These are phyloP conservation scores for Sterrhoptilus dennistouni DNA, from an alignment of 2,113 vertebrate species.

Conservation along the genomic window DNA sequence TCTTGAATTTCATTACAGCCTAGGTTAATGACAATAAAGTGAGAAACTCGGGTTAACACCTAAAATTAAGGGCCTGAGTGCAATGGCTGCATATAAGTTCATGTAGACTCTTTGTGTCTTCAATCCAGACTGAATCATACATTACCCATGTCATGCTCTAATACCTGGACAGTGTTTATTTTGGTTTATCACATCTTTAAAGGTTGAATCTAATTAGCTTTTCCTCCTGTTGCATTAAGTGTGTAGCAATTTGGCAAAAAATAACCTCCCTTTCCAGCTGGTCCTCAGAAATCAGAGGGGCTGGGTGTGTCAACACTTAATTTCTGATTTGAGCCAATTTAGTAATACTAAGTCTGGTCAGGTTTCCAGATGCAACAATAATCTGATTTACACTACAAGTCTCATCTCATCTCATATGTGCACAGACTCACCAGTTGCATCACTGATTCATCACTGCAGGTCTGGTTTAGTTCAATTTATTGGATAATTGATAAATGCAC, in stretches of 20 bases:
- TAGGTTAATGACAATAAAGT: background rate
- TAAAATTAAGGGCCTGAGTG: background rate
- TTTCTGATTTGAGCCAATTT: background rate
- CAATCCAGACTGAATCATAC: background rate
- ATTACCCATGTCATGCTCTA: background rate
- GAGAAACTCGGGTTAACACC: background rate
- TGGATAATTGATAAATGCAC: background rate
- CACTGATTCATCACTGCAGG: background rate
- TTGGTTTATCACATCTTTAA: background rate
- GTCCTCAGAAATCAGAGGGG: background rate
- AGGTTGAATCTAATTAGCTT: background rate
- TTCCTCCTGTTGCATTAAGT: background rate
- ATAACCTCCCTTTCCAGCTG: background rate
- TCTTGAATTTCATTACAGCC: background rate
- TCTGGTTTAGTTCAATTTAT: background rate
- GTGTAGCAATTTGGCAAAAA: background rate
- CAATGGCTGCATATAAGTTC: background rate
- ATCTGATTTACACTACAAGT: background rate
- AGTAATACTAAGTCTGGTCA: background rate
- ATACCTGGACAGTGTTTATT: background rate
- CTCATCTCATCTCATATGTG: background rate
- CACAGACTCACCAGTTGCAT: background rate
- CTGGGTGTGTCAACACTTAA: background rate
- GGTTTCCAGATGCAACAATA: background rate
- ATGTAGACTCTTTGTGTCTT: background rate